Conservation (phyloP, 1,140 invertebrate genomes). For the Amyelois transitella region DNA sequence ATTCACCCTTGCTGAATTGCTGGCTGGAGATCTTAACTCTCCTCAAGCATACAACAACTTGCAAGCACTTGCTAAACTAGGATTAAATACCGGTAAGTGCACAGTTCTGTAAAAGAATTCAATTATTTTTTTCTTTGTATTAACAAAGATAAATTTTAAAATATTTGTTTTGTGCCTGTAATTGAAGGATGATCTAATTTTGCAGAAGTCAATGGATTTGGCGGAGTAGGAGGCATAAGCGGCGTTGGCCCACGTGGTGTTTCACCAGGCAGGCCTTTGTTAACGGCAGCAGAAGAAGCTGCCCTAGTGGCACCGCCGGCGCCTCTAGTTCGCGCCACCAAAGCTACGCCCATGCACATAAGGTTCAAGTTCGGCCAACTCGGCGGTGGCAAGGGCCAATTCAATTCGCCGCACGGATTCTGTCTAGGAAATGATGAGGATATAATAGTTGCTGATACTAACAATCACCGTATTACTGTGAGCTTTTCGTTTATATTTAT, state of each 20-base stretch:
- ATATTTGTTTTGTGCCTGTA: background rate
- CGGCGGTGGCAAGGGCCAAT: slow-evolving; percentile 92
- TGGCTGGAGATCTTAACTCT: slow-evolving; percentile 81
- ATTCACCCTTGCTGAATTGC: slow-evolving; percentile 83
- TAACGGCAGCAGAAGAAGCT: slow-evolving; percentile 64
- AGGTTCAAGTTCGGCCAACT: slow-evolving; percentile 95
- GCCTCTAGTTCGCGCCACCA: slow-evolving; percentile 77
- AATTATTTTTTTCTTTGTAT: no score
- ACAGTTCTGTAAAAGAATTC: no score
- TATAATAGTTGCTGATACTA: slow-evolving; percentile 96
- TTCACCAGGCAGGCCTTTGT: slow-evolving; percentile 59
- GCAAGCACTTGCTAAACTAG: slow-evolving; percentile 90
- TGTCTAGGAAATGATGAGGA: slow-evolving; percentile 95
- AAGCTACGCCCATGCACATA: slow-evolving; percentile 88
- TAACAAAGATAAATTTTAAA: no score
- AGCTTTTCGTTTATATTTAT: slow-evolving; percentile 14
- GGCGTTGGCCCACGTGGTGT: slow-evolving; percentile 69
- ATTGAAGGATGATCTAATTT: slow-evolving; percentile 11
- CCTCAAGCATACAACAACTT: slow-evolving; percentile 90
- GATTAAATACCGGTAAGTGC: slow-evolving; percentile 82
- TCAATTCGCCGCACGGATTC: slow-evolving; percentile 97
- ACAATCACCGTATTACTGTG: slow-evolving; percentile 96
- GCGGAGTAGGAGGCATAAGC: slow-evolving; percentile 43
- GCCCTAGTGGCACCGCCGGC: slow-evolving; percentile 60
- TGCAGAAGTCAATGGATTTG: slow-evolving; percentile 64